Conservation (phyloP, 2,797 vertebrate species). For the Lepilemur septentrionalis region DNA sequence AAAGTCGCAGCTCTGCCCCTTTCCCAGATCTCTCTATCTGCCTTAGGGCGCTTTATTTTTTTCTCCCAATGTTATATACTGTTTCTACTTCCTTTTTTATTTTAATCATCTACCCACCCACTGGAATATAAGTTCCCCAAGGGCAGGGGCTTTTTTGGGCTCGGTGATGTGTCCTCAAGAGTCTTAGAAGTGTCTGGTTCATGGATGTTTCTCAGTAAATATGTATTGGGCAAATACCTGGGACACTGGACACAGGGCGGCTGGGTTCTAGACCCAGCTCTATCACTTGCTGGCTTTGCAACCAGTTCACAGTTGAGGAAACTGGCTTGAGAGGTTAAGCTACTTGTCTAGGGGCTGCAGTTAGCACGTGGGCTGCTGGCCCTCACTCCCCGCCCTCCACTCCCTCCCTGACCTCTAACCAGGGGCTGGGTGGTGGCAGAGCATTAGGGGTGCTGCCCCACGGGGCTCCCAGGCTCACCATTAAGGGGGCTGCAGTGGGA, state of each 20-base stretch:
- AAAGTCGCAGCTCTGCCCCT: not conserved
- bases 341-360: not conserved
- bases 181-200: not conserved
- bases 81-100: not conserved
- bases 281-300: not conserved
- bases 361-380: not conserved
- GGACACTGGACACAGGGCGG: not conserved
- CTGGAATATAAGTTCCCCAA: not conserved
- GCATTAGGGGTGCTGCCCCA: not conserved
- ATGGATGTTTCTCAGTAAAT: not conserved
- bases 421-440: not conserved
- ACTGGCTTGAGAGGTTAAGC: not conserved
- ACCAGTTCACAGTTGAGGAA: not conserved
- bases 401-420: not conserved
- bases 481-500: not conserved
- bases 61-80: not conserved
- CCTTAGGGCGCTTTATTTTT: not conserved
- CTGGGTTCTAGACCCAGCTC: not conserved
- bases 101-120: not conserved
- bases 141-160: not conserved
- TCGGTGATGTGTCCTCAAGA: not conserved
- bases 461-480: not conserved
- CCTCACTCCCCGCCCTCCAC: not conserved
- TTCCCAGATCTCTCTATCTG: not conserved
- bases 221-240: not conserved